Conservation (phyloP, 1,140 invertebrate species). For the Semibalanus balanoides region DNA sequence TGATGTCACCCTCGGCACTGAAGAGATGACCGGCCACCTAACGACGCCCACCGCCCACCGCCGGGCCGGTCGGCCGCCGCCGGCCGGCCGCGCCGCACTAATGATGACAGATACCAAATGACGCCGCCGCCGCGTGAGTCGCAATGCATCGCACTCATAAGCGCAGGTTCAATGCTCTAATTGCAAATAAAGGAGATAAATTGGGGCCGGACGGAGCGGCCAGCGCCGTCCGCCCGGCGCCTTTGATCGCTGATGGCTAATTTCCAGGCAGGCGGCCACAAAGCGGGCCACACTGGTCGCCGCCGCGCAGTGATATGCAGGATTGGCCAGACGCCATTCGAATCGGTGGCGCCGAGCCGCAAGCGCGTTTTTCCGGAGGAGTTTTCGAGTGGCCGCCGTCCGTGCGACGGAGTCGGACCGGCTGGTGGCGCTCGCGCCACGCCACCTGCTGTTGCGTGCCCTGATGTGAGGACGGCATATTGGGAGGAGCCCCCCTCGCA, state of each 20-base stretch:
- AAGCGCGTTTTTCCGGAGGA: not conserved
- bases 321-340: not conserved
- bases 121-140: not conserved
- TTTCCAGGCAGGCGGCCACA: not conserved
- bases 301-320: not conserved
- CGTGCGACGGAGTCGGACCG: too few species aligned
- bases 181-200: constrained; percentile 2
- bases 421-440: too few species aligned
- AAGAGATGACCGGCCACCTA: not conserved
- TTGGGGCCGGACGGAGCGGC: not conserved
- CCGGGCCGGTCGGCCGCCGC: not conserved
- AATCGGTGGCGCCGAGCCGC: not conserved
- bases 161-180: not conserved
- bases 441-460: too few species aligned
- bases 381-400: not conserved
- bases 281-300: not conserved
- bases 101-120: not conserved
- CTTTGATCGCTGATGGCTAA: constrained; percentile 1
- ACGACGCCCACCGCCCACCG: too few species aligned
- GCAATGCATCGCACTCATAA: not conserved
- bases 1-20: too few species aligned
- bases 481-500: too few species aligned
- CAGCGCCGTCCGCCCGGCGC: too few species aligned
- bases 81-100: too few species aligned
- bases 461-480: too few species aligned